These are phyloP conservation scores for Brachionus rotundiformis DNA, from an alignment of 1,140 invertebrate species.

Conservation along the genomic window DNA sequence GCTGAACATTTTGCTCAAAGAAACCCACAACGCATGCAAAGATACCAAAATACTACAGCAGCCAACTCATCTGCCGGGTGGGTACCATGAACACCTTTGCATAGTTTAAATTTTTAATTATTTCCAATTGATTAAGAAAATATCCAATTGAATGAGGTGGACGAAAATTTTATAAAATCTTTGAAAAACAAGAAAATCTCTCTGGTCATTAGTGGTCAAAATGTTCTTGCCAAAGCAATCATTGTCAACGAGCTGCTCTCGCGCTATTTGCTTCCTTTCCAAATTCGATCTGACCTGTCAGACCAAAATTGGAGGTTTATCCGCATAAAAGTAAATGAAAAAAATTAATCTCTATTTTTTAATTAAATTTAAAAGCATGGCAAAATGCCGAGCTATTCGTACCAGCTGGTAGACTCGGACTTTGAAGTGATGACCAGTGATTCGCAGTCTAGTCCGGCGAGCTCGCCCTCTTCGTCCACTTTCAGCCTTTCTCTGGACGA, in stretches of 20 bases:
- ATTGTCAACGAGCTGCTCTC: slow-evolving; percentile 75
- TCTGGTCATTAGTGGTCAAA: slow-evolving; percentile 72
- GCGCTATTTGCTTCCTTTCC: slow-evolving; percentile 69
- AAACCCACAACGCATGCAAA: slow-evolving; percentile 19
- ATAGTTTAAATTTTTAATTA: too few species aligned
- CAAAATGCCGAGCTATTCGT: slow-evolving; percentile 23
- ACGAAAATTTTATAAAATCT: slow-evolving; percentile 18
- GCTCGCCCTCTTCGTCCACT: background rate
- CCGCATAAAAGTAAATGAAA: slow-evolving; percentile 66
- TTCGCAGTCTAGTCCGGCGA: background rate
- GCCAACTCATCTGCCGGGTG: background rate
- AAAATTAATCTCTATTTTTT: background rate
- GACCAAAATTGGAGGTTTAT: slow-evolving; percentile 71
- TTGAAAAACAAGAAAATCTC: slow-evolving; percentile 20
- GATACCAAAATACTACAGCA: background rate
- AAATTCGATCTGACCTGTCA: slow-evolving; percentile 58
- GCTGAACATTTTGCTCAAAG: slow-evolving; percentile 17
- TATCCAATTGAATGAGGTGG: slow-evolving; percentile 5
- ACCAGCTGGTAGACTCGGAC: slow-evolving; percentile 36
- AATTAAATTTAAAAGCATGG: slow-evolving; percentile 23
- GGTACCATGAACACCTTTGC: background rate
- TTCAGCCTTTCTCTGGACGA: background rate
- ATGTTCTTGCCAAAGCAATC: slow-evolving; percentile 71
- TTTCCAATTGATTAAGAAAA: slow-evolving; percentile 7
- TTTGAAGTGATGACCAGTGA: slow-evolving; percentile 41